Base-by-base conservation (phyloP, 37 sponge, comb jelly and placozoan genomes). In the Agelas oroides region DNA sequence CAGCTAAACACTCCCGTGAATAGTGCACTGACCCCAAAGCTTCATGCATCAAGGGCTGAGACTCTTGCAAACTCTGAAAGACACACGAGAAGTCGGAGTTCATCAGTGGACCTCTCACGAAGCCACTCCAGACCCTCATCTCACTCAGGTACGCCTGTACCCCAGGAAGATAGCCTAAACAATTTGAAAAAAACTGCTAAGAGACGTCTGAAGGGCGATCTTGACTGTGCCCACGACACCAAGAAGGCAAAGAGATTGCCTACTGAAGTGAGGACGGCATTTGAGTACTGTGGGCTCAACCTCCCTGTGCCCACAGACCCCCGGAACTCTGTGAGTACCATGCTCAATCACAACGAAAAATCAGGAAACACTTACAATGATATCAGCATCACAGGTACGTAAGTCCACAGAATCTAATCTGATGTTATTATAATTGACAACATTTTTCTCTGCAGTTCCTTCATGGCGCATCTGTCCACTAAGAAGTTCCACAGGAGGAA, bases 11-110 rank as follows among this genome's bases (percentile, higher is more conserved):
- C 30, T 28, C 67, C 30, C 1, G 33, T 24, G 0, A 30, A 18
- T 16, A 24, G 67, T 2, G 24, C 25, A 34, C 53, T 20, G 30
- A 21, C 74, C 23, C 14, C 61, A 18, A 20, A 53, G 15, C 11
- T 59, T 25, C 83, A 59, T 30, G 25, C 33, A 34, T 15, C 73
- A 19, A 53, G 73, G 28, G 32, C 19, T 5, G 88, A 87, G 0
- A 56, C 79, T 2, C 40, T 87, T 1, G 53, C 62, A 15, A 65
- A 63, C 35, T 54, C 81, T 0, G 72, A 80, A 27, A 5, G 57
- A 65, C 57, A 56, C 30, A 28, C 61, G 33, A 46, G 76, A 30
- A 80, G 82, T 80, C 75, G 88, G 0, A 87, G 88, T 32, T 60
- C 75, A 20, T 87, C 88, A 2, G 59, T 80, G 14, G 88, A 87